Base-by-base conservation (phyloP, 2,888 invertebrate genomes). In the Patella depressa region DNA sequence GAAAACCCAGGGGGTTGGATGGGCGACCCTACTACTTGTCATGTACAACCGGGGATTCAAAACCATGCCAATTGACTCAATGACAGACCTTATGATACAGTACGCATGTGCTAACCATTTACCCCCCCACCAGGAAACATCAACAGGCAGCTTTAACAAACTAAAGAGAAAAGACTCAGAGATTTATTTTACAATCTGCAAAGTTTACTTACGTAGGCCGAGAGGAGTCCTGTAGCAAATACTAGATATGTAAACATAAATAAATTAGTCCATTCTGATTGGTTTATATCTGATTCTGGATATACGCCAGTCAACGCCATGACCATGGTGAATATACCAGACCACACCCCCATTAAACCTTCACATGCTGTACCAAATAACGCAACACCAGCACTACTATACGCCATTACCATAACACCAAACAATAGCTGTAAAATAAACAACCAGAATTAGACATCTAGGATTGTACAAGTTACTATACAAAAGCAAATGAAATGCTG, bases 151-250 rank as follows among this genome's bases (percentile, higher is more conserved):
- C 45, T 7, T 7, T 7, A 45, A 45, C 45, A 3, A 45, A 45
- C 45, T 45, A 7, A 45, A 45, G 3, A 45, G 5, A 45, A 45
- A 7, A 45, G 2, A 3, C 5, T 0, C 5, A 45, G 7, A 7
- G 45, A 45, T 45, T 45, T 45, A 9, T 9, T 45, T 9, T 45
- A 9, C 9, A 45, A 45, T 45, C 45, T 45, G 7, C 9, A 45
- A 45, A 45, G 45, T 45, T 45, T 45, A 88, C 90, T 89, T 85
- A 91, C 90, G 82, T 90, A 90, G n/a, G 86, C 82, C 1, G 86
- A 83, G 54, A 90, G 82, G n/a, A 89, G 81, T 54, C 89, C 90
- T 29, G 85, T 79, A 2, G 81, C 87, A 77, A 90, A 85, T n/a
- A 89, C 82, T 19, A 84, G 78, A 79, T 86, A 86, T 70, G 84